A percentile compares a stretch with the other conserved stretches of the same genome.
Evolutionary conservation across 2,797 vertebrate genomes (phyloP).

Genomic region (Novumbra hubbsi): DNA sequence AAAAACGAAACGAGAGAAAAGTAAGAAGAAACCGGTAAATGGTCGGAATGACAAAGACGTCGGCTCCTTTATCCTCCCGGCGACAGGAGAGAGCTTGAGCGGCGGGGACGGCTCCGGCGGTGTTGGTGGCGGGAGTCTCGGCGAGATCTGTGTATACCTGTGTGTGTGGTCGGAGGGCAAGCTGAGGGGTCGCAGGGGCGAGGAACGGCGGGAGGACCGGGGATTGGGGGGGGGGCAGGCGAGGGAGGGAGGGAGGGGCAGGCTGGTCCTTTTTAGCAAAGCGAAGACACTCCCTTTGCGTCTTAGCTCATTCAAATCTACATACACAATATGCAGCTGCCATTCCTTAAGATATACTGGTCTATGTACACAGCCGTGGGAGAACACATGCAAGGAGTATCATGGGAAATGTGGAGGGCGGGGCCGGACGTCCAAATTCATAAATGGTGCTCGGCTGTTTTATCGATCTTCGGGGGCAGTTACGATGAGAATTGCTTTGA

Average conservation of each 20-base stretch:
- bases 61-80: conserved; percentile 50
- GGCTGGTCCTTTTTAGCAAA: conserved; percentile 70
- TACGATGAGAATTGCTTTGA: conserved; percentile 75
- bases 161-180: conserved; percentile 67
- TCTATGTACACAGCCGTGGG: conserved; percentile 79
- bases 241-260: conserved; percentile 38
- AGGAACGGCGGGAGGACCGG: conserved; percentile 47
- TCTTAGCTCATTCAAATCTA: conserved; percentile 75
- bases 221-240: conserved; percentile 16
- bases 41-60: conserved; percentile 40
- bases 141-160: conserved; percentile 56
- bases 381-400: conserved; percentile 82
- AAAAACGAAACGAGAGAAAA: conserved; percentile 35
- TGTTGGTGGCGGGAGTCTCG: conserved; percentile 55
- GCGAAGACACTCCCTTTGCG: conserved; percentile 67
- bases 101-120: conserved; percentile 16
- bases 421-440: conserved; percentile 63
- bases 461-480: conserved; percentile 77
- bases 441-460: conserved; percentile 74
- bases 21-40: conserved; percentile 37
- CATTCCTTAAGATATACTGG: conserved; percentile 78
- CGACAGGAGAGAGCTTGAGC: conserved; percentile 48
- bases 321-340: conserved; percentile 81
- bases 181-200: conserved; percentile 49
- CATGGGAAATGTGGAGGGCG: conserved; percentile 59